These are phyloP conservation scores for roundworm (Caenorhabditis elegans) DNA, from an alignment of 1,140 invertebrate species.

Conservation along the genomic window WBcel235 BX284604.4:7223001-7223500, in stretches of 20 bases:
- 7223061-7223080: background rate
- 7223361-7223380: background rate
- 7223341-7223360: background rate
- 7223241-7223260: background rate
- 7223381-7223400: slow-evolving; percentile 20
- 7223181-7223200: background rate
- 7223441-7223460: background rate
- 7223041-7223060: background rate
- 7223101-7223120: background rate
- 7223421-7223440: background rate
- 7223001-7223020: no score
- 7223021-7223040: background rate
- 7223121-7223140: no score
- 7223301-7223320: slow-evolving; percentile 26
- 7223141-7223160: slow-evolving; percentile 11
- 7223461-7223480: background rate
- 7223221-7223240: slow-evolving; percentile 9
- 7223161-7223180: background rate
- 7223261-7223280: slow-evolving; percentile 9
- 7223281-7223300: background rate
- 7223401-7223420: background rate
- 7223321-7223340: slow-evolving; percentile 22
- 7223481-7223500: no score
- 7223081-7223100: background rate
- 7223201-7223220: background rate